Conservation (phyloP, 2,888 invertebrate species). For the Harmothoe impar region DNA sequence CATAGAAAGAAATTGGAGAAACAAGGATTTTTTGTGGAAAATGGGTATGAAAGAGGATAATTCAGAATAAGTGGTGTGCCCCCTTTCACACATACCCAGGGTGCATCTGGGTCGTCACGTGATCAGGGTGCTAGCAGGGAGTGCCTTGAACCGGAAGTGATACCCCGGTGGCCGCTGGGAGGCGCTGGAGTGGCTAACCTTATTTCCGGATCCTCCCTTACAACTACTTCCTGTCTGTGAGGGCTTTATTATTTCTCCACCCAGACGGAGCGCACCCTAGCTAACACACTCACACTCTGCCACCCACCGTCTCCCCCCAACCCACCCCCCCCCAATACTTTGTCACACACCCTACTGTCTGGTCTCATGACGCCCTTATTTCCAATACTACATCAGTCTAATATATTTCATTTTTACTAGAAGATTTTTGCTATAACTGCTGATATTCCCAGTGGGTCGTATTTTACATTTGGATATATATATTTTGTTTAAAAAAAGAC, state of each 20-base stretch:
- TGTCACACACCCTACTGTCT: no score
- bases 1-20: no score
- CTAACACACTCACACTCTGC: background rate
- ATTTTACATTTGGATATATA: no score
- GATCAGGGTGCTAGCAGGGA: background rate
- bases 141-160: slow-evolving; percentile 6
- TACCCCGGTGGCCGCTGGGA: background rate
- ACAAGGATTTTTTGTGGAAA: no score
- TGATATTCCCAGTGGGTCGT: no score
- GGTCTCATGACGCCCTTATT: no score
- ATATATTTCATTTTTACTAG: no score
- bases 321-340: background rate
- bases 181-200: slow-evolving; percentile 9
- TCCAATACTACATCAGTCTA: no score
- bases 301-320: background rate
- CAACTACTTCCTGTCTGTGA: background rate
- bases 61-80: background rate
- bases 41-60: no score
- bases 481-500: no score
- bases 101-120: background rate
- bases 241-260: slow-evolving; percentile 8
- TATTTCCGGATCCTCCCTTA: slow-evolving; percentile 10
- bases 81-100: background rate
- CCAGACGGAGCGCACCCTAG: background rate
- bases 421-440: no score